Percentiles rank a stretch among this genome's conserved stretches.
Conservation (phyloP, 53 echinoderm and acorn worm genomes). For the Stichopus horrens region DNA sequence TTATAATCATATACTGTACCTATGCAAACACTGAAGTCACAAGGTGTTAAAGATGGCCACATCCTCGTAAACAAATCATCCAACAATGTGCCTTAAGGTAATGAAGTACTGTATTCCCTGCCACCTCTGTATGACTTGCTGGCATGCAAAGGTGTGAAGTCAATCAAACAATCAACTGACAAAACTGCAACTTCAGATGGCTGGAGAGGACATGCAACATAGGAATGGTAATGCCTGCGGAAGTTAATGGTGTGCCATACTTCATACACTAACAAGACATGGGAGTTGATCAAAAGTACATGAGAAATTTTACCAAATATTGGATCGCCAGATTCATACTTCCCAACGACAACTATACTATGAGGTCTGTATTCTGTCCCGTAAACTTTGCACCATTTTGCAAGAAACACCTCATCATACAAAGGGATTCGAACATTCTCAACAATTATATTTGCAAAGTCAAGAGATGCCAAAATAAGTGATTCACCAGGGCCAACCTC, state of each 20-base stretch:
- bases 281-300: slow-evolving; percentile 28
- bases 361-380: slow-evolving; percentile 21
- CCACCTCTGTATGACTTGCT: background rate
- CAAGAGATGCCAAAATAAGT: slow-evolving; percentile 2
- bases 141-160: background rate
- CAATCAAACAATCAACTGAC: background rate
- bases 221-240: slow-evolving; percentile 49
- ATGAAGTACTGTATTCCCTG: background rate
- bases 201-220: slow-evolving; percentile 16
- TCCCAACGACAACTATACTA: slow-evolving; percentile 5
- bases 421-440: background rate
- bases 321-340: slow-evolving; percentile 44
- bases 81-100: background rate
- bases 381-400: slow-evolving; percentile 43
- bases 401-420: slow-evolving; percentile 33
- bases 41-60: too few species aligned
- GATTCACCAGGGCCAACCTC: slow-evolving; percentile 41
- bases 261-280: slow-evolving; percentile 20
- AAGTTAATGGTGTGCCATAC: slow-evolving; percentile 40
- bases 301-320: slow-evolving; percentile 41
- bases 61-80: too few species aligned
- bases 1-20: too few species aligned
- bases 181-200: background rate
- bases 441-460: background rate
- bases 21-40: too few species aligned